Evolutionary conservation across 2,113 vertebrate species (phyloP).

Genomic region (Gymnarchus niloticus): DNA sequence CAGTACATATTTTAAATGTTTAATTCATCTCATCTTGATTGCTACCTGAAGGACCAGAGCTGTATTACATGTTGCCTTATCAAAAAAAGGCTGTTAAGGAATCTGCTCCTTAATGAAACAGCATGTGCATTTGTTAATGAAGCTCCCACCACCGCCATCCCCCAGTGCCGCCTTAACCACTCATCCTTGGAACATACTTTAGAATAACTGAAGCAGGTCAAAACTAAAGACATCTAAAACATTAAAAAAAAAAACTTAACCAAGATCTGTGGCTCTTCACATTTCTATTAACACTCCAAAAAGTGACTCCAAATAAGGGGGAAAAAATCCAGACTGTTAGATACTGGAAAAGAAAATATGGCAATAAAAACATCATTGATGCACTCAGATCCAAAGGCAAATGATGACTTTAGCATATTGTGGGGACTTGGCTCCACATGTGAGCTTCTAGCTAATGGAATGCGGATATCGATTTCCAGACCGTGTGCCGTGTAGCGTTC

Average conservation of each 20-base stretch:
- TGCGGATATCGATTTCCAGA: background rate
- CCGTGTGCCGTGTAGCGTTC: background rate
- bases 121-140: background rate
- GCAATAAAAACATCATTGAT: conserved; percentile 6
- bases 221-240: background rate
- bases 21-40: background rate
- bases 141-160: background rate
- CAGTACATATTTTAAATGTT: background rate
- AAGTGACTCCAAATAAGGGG: background rate
- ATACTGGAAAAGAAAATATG: background rate
- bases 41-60: background rate
- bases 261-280: background rate
- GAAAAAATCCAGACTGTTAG: background rate
- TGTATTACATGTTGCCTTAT: background rate
- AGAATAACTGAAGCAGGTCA: background rate
- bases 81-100: background rate
- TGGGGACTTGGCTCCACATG: background rate
- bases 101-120: conserved; percentile 5
- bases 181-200: conserved; percentile 8
- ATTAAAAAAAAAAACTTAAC: background rate
- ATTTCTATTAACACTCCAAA: background rate
- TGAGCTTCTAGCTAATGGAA: background rate
- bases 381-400: background rate
- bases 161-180: background rate
- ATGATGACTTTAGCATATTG: background rate